A percentile compares a stretch with the other conserved stretches of the same genome.
phyloP scores from a whole-genome alignment of 2,888 invertebrate species.

The Ephialtes manifestator region DNA sequence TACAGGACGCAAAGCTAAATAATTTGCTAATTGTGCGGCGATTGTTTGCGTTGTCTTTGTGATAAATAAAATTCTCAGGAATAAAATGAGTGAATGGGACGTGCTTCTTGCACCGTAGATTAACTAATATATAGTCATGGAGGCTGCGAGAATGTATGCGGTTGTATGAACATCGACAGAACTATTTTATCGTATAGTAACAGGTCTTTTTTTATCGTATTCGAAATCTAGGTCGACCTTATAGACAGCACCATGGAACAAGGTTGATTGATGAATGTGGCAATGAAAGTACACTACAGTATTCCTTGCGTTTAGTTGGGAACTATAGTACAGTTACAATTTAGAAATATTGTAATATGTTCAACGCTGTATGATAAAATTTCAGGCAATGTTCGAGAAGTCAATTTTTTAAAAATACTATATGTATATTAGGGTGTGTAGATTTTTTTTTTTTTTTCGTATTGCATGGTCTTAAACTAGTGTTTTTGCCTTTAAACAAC shows the following conservation, averaged over 20 bases:
- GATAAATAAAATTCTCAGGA: background rate
- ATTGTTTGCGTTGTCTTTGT: background rate
- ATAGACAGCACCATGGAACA: slow-evolving; percentile 7
- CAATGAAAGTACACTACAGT: slow-evolving; percentile 35
- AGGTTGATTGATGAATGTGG: slow-evolving; percentile 43
- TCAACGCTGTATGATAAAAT: background rate
- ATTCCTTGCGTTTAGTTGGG: background rate
- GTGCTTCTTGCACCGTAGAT: slow-evolving; percentile 8
- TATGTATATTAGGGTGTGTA: no score
- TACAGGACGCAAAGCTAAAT: slow-evolving; percentile 6
- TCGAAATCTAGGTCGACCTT: slow-evolving; percentile 41
- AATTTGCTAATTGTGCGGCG: slow-evolving; percentile 4
- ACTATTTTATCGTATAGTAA: slow-evolving; percentile 5
- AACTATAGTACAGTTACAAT: background rate
- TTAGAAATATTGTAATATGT: background rate
- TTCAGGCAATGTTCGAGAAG: background rate
- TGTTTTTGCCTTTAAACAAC: no score
- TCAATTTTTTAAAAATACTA: no score
- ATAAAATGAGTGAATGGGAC: background rate
- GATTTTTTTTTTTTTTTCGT: no score
- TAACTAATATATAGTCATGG: background rate
- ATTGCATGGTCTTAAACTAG: no score
- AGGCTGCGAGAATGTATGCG: background rate
- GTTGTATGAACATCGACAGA: background rate
- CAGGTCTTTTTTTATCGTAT: slow-evolving; percentile 30